A percentile compares a stretch with the other conserved stretches of the same genome.
phyloP scores from a whole-genome alignment of 1,140 invertebrate species.

The Drosophila teissieri region DNA sequence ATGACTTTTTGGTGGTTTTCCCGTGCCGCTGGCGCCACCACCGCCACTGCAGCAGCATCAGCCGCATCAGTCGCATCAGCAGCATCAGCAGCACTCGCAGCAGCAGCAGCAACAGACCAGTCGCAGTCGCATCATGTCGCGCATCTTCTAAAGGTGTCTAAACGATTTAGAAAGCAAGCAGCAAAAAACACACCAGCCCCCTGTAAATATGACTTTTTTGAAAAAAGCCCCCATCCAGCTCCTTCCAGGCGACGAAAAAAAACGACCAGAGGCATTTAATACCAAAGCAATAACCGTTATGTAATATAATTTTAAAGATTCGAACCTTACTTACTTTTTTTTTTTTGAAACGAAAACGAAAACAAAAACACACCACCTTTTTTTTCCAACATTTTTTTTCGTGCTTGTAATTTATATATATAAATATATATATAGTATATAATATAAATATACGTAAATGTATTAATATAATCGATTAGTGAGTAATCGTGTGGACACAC shows the following conservation, averaged over 20 bases:
- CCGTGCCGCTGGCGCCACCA: slow-evolving; percentile 49
- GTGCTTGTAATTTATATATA: slow-evolving; percentile 48
- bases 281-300: slow-evolving; percentile 83
- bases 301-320: slow-evolving; percentile 79
- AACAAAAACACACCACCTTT: slow-evolving; percentile 4
- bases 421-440: slow-evolving; percentile 22
- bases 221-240: slow-evolving; percentile 42
- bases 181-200: neutral
- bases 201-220: slow-evolving; percentile 64
- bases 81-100: slow-evolving; percentile 26
- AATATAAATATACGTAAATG: slow-evolving; percentile 26
- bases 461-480: slow-evolving; percentile 25
- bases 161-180: neutral
- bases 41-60: slow-evolving; percentile 17
- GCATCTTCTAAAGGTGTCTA: slow-evolving; percentile 79
- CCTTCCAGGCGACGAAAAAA: slow-evolving; percentile 57
- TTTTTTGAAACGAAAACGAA: neutral
- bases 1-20: slow-evolving; percentile 81
- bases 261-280: slow-evolving; percentile 82
- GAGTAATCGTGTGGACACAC: slow-evolving; percentile 49
- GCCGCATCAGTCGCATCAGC: slow-evolving; percentile 22
- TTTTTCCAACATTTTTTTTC: slow-evolving; percentile 51
- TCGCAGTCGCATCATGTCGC: slow-evolving; percentile 80
- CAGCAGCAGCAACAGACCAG: slow-evolving; percentile 49
- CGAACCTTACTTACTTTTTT: slow-evolving; percentile 31